Base-by-base conservation (phyloP, 2,888 invertebrate genomes). In the Dolomedes plantarius region DNA sequence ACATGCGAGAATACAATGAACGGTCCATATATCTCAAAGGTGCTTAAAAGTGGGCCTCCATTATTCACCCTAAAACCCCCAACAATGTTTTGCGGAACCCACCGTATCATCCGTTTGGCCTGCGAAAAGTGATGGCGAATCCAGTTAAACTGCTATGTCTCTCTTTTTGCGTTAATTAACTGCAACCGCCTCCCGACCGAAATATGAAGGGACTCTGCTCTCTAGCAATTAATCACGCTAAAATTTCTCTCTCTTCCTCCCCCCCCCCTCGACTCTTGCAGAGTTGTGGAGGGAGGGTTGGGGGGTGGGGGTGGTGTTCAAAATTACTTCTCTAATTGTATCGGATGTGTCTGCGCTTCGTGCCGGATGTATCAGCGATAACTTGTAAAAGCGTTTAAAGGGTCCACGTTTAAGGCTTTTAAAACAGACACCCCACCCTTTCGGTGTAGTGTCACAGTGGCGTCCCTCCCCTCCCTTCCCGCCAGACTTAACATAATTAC, bases 131-230 rank as follows among this genome's bases (percentile, higher is more conserved):
- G 74, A 82, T 82, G 69, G 81, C 68, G 81, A 69, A 74, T 74
- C 50, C 65, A 67, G 73, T 50, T 67, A 67, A 64, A 73, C 39
- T 23, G 56, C 23, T 56, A 5, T 23, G 56, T 65, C 41, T 80
- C 77, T 77, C 83, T 85, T 85, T 85, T 85, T 85, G 64, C 77
- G 83, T 77, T 85, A 85, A 85, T 85, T 85, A 85, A 85, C 83
- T 77, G 41, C 39, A 41, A 71, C 71, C 46, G 41, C 41, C 65
- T 31, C 64, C 41, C 41, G 9, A 32, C 46, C 36, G 41, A 82
- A 76, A 83, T 76, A 83, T 76, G 76, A 64, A 83, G 65, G 75
- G 69, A 82, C 69, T 75, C 69, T 56, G 56, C 68, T 67, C 69
- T 41, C 23, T 16, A 71, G 82, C 71, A 83, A 83, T 83, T 83